phyloP scores from a whole-genome alignment of 35 echinoderm and acorn worm species.

The Apostichopus californicus region DNA sequence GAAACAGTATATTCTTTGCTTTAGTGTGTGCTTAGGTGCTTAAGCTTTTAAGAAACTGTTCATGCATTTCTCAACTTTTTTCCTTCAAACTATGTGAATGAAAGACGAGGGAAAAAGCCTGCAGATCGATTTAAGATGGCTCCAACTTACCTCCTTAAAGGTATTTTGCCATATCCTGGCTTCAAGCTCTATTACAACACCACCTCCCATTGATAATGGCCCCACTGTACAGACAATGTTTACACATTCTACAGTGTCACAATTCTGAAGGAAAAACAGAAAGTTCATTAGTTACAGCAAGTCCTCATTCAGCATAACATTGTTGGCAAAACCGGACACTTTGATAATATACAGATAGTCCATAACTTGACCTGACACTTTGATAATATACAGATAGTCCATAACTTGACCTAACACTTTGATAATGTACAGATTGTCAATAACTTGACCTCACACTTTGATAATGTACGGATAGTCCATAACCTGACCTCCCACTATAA shows the following conservation, averaged over 20 bases:
- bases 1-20: no score
- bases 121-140: neutral
- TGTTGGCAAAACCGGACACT: neutral
- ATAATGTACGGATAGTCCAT: no score
- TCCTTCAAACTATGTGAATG: neutral
- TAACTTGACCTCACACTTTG: no score
- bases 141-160: constrained; percentile 67
- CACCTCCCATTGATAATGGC: constrained; percentile 61
- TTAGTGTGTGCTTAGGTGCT: no score
- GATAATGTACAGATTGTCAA: no score
- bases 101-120: neutral
- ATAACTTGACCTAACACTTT: no score
- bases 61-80: neutral
- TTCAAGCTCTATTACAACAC: constrained; percentile 73
- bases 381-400: no score
- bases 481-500: no score
- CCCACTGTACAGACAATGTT: constrained; percentile 61
- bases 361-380: neutral
- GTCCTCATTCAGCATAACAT: neutral
- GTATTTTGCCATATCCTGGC: constrained; percentile 75
- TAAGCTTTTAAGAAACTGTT: neutral
- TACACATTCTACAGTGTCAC: constrained; percentile 63
- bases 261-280: constrained; percentile 34
- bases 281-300: neutral
- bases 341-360: neutral